Evolutionary conservation across 2,888 invertebrate species (phyloP).

Genomic region (Hyppa rectilinea): DNA sequence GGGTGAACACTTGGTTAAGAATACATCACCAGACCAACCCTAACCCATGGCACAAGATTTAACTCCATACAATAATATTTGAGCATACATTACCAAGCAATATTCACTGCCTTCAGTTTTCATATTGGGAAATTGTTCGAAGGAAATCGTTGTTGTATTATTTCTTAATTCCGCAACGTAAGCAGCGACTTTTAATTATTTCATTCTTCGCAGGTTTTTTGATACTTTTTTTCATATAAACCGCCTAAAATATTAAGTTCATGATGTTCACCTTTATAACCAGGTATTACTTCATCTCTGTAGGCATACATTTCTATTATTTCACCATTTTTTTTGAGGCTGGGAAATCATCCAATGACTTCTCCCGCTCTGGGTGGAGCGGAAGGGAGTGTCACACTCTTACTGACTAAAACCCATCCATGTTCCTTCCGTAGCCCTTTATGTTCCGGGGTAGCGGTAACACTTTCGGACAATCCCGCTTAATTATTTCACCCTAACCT

Average conservation of each 20-base stretch:
- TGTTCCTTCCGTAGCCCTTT: no score
- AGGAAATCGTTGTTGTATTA: conserved; percentile 37
- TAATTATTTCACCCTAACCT: not conserved
- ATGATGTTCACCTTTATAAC: not conserved
- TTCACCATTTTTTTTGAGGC: no score
- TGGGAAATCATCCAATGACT: no score
- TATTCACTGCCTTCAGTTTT: conserved; percentile 20
- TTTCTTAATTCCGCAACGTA: conserved; percentile 23
- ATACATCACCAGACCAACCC: not conserved
- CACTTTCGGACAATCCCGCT: no score
- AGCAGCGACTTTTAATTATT: conserved; percentile 35
- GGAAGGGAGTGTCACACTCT: no score
- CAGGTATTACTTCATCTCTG: not conserved
- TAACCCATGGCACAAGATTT: not conserved
- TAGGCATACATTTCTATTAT: not conserved
- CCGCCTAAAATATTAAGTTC: not conserved
- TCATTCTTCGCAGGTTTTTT: not conserved
- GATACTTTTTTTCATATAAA: not conserved
- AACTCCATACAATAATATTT: conserved; percentile 22
- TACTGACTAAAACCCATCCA: no score
- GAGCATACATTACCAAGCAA: conserved; percentile 1
- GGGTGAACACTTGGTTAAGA: not conserved
- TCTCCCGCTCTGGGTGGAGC: no score
- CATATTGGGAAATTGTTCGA: conserved; percentile 22
- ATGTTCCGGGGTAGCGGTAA: no score